Evolutionary conservation across 2,797 vertebrate species (phyloP).

Genomic region (Paratrypauchen microcephalus): DNA sequence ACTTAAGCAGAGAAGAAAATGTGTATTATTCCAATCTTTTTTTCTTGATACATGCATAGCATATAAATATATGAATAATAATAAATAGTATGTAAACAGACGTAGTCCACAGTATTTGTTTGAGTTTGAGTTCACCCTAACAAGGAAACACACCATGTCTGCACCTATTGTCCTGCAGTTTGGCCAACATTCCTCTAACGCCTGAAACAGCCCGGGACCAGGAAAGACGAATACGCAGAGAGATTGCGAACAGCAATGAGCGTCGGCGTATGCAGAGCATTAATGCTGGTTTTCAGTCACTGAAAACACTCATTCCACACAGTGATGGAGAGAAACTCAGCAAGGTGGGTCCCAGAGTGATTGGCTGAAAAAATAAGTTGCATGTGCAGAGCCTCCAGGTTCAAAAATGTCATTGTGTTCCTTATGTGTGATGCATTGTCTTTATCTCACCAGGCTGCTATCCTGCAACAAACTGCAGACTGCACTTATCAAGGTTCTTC

Average conservation of each 20-base stretch:
- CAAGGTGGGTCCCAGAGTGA: conserved; percentile 82
- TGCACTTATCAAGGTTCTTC: conserved; percentile 39
- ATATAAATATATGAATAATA: too few relatives aligned
- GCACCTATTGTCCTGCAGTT: conserved; percentile 65
- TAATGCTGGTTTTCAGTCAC: conserved; percentile 97
- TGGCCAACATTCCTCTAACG: conserved; percentile 97
- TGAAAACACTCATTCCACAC: conserved; percentile 98
- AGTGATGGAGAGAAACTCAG: conserved; percentile 99
- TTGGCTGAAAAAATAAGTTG: conserved; percentile 15
- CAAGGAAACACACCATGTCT: not conserved
- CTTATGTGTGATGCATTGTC: not conserved
- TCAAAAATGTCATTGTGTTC: conserved; percentile 3
- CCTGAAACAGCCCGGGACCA: conserved; percentile 98
- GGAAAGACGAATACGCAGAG: conserved; percentile 94
- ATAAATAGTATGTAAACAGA: too few relatives aligned
- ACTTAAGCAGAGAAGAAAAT: conserved; percentile 26
- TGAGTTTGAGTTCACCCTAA: not conserved
- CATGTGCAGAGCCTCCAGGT: conserved; percentile 4
- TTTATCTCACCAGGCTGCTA: conserved; percentile 84
- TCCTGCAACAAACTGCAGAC: conserved; percentile 95
- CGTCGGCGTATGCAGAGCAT: conserved; percentile 99
- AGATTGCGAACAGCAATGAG: conserved; percentile 99
- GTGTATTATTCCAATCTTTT: conserved; percentile 15
- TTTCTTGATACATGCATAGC: too few relatives aligned
- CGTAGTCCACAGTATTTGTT: not conserved